phyloP scores from a whole-genome alignment of 1,140 invertebrate species.

The Drosophila ohnishii region DNA sequence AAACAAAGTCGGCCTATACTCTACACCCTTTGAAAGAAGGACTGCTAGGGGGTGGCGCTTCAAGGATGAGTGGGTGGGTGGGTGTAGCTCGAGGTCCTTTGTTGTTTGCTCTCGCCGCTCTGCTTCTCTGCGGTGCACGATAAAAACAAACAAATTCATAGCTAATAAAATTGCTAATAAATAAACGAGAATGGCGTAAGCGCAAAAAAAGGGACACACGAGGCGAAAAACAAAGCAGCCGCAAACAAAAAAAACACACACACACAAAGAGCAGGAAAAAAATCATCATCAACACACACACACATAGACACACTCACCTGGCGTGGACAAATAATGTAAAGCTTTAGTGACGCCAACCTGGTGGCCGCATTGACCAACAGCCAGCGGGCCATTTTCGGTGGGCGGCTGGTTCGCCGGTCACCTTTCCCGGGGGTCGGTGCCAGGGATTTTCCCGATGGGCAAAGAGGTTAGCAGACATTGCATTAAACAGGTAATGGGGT shows the following conservation, averaged over 20 bases:
- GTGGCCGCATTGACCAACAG: slow-evolving; percentile 78
- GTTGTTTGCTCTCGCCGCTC: slow-evolving; percentile 39
- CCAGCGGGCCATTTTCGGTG: slow-evolving; percentile 70
- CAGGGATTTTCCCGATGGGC: slow-evolving; percentile 12
- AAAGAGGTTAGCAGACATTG: slow-evolving; percentile 38
- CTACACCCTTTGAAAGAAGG: slow-evolving; percentile 55
- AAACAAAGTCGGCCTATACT: slow-evolving; percentile 47
- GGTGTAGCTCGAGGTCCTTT: slow-evolving; percentile 8
- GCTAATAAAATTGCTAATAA: slow-evolving; percentile 82
- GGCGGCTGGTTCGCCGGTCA: slow-evolving; percentile 5
- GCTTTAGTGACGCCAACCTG: slow-evolving; percentile 67
- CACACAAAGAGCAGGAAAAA: slow-evolving; percentile 36
- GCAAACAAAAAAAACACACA: slow-evolving; percentile 46
- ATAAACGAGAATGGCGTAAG: slow-evolving; percentile 80
- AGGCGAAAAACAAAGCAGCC: slow-evolving; percentile 75
- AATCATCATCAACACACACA: slow-evolving; percentile 25
- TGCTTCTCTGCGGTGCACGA: slow-evolving; percentile 61
- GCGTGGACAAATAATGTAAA: slow-evolving; percentile 59
- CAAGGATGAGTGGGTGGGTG: slow-evolving; percentile 4
- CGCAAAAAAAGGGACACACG: slow-evolving; percentile 75
- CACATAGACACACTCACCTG: slow-evolving; percentile 19
- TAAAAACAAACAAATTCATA: slow-evolving; percentile 82
- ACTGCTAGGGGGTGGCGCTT: not conserved
- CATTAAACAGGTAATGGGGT: slow-evolving; percentile 35
- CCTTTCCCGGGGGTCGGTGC: not conserved